Evolutionary conservation across 2,888 invertebrate species (phyloP).

Genomic region (Formica aserva): DNA sequence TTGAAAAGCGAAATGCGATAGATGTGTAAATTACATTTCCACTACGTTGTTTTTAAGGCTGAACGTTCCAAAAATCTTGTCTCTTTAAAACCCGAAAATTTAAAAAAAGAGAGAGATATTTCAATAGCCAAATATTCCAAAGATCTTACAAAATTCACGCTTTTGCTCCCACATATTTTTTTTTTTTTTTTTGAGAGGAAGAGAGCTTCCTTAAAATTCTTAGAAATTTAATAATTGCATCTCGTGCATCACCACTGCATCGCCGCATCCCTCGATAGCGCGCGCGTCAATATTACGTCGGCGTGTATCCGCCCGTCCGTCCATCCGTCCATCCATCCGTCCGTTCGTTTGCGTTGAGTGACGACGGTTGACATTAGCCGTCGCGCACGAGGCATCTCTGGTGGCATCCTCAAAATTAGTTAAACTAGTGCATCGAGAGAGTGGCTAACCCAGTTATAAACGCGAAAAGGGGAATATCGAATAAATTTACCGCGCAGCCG

Average conservation of each 20-base stretch:
- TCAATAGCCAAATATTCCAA: not conserved
- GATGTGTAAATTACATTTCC: conserved; percentile 1
- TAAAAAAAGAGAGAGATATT: not conserved
- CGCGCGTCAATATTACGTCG: conserved; percentile 40
- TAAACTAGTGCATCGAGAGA: conserved; percentile 71
- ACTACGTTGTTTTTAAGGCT: not conserved
- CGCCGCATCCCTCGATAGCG: conserved; percentile 33
- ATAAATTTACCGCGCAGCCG: conserved; percentile 82
- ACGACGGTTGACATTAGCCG: conserved; percentile 45
- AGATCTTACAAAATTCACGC: not conserved
- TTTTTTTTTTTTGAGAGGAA: not conserved
- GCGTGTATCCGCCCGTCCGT: not conserved
- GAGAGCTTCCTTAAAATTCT: not conserved
- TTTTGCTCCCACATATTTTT: not conserved
- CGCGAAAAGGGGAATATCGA: conserved; percentile 79
- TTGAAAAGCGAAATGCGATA: not conserved
- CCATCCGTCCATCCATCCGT: not conserved
- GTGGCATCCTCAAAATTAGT: conserved; percentile 73
- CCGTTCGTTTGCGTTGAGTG: conserved; percentile 26
- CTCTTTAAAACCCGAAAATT: not conserved
- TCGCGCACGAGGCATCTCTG: conserved; percentile 42
- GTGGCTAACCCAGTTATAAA: conserved; percentile 80
- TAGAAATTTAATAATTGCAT: not conserved
- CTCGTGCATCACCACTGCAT: conserved; percentile 27
- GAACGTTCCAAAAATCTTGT: not conserved